A percentile compares a stretch with the other conserved stretches of the same genome.
phyloP scores from a whole-genome alignment of 2,888 invertebrate species.

The Acrobasis repandana region DNA sequence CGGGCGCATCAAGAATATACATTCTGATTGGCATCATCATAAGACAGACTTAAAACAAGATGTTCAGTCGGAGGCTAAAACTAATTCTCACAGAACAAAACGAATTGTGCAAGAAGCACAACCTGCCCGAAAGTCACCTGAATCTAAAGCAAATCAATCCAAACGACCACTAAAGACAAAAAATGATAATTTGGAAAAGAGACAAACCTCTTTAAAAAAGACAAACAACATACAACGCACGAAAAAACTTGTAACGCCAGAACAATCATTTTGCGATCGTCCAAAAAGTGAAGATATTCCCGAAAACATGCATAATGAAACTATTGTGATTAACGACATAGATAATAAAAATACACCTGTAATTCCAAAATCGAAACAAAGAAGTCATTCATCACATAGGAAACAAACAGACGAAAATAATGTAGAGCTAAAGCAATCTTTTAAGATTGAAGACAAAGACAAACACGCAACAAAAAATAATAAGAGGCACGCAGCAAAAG shows the following conservation, averaged over 20 bases:
- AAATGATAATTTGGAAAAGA: slow-evolving; percentile 28
- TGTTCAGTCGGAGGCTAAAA: not conserved
- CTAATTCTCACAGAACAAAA: not conserved
- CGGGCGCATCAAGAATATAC: slow-evolving; percentile 25
- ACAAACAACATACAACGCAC: slow-evolving; percentile 34
- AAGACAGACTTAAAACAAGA: slow-evolving; percentile 9
- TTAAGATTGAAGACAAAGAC: not conserved
- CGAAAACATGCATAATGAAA: slow-evolving; percentile 26
- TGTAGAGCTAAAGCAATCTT: not conserved
- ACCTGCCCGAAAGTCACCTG: not conserved
- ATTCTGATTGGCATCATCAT: slow-evolving; percentile 9
- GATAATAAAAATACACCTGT: slow-evolving; percentile 32
- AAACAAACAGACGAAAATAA: slow-evolving; percentile 26
- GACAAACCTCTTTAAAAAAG: slow-evolving; percentile 32
- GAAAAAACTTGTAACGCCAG: slow-evolving; percentile 41
- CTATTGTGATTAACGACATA: slow-evolving; percentile 28
- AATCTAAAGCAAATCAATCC: slow-evolving; percentile 18
- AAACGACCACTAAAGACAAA: slow-evolving; percentile 20
- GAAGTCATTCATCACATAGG: slow-evolving; percentile 37
- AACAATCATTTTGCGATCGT: slow-evolving; percentile 29
- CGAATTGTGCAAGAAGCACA: not conserved
- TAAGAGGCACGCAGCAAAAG: slow-evolving; percentile 39
- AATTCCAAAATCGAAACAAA: slow-evolving; percentile 32
- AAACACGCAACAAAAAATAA: slow-evolving; percentile 27
- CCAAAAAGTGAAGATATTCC: slow-evolving; percentile 29